Evolutionary conservation across 2,888 invertebrate species (phyloP).

Genomic region (Adelognathus sp.): DNA sequence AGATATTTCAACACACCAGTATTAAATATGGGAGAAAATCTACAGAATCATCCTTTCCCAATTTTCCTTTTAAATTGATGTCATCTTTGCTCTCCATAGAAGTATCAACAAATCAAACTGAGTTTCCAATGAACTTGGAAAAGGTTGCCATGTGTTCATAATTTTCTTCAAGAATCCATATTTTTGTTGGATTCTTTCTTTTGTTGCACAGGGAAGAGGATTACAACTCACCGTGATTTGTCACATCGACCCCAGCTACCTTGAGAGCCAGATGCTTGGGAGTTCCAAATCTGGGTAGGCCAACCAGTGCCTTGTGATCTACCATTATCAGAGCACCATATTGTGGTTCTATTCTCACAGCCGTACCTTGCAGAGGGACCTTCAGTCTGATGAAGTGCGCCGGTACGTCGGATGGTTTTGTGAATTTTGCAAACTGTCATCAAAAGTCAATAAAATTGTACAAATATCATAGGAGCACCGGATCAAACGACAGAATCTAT

Average conservation of each 20-base stretch:
- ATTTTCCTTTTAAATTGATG: too few relatives aligned
- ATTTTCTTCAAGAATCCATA: background rate
- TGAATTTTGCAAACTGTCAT: slow-evolving; percentile 85
- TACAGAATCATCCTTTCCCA: too few relatives aligned
- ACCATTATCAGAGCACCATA: slow-evolving; percentile 82
- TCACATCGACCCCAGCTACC: slow-evolving; percentile 82
- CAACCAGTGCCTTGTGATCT: slow-evolving; percentile 83
- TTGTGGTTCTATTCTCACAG: slow-evolving; percentile 83
- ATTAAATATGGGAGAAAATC: too few relatives aligned
- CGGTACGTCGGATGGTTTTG: slow-evolving; percentile 84
- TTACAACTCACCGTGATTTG: slow-evolving; percentile 78
- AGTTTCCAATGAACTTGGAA: background rate
- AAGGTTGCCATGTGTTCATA: too few relatives aligned
- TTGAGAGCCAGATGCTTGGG: slow-evolving; percentile 83
- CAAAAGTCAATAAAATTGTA: background rate
- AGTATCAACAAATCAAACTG: too few relatives aligned
- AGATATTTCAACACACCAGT: too few relatives aligned
- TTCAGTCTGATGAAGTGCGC: slow-evolving; percentile 83
- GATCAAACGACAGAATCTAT: slow-evolving; percentile 32
- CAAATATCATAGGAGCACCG: slow-evolving; percentile 36
- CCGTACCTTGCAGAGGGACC: slow-evolving; percentile 82
- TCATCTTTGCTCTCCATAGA: background rate
- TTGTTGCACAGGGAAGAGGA: background rate
- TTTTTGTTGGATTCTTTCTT: background rate
- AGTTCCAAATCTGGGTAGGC: slow-evolving; percentile 83